Conservation (phyloP, 2,113 vertebrate genomes). For the Xiphias gladius region DNA sequence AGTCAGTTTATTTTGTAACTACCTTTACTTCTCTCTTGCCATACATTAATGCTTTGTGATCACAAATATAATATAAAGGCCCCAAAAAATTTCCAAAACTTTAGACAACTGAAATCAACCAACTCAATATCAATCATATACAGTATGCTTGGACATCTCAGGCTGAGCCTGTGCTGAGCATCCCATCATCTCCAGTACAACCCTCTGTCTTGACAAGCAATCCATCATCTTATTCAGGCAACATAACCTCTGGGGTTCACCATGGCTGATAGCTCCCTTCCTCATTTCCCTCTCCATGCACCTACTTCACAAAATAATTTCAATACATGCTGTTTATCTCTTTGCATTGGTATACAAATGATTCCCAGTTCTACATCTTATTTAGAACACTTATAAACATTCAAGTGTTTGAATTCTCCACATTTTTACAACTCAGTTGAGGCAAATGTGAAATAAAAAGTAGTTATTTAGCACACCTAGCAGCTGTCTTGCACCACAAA, state of each 20-base stretch:
- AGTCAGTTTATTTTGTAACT: background rate
- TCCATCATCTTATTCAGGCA: conserved; percentile 43
- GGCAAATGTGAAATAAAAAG: background rate
- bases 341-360: background rate
- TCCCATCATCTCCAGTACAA: conserved; percentile 19
- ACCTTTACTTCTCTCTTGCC: background rate
- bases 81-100: background rate
- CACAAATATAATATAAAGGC: background rate
- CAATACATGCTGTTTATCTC: conserved; percentile 1
- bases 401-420: background rate
- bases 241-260: conserved; percentile 35
- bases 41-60: background rate
- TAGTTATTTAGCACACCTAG: background rate
- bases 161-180: background rate
- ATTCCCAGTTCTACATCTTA: background rate
- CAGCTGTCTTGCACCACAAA: background rate
- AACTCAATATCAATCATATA: conserved; percentile 1
- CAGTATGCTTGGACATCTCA: conserved; percentile 5
- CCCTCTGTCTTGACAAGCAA: conserved; percentile 38
- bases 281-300: conserved; percentile 15
- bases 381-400: background rate
- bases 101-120: background rate
- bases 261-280: background rate
- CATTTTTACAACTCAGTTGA: background rate
- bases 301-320: conserved; percentile 16